A percentile compares a stretch with the other conserved stretches of the same genome.
phyloP scores from a whole-genome alignment of 2,797 vertebrate genomes.

The Epinephelus awoara region DNA sequence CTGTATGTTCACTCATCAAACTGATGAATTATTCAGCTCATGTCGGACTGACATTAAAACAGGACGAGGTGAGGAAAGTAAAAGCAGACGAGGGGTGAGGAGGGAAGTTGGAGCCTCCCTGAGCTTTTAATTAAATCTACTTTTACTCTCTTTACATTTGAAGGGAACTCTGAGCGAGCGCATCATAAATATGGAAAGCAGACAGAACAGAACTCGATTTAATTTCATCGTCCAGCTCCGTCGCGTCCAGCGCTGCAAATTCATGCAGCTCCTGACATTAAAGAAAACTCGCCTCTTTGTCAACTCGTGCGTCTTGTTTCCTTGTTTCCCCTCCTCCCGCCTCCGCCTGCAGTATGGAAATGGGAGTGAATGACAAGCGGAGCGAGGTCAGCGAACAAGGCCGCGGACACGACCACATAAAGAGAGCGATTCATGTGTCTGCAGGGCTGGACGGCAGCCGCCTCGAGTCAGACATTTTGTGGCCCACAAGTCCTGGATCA shows the following conservation, averaged over 20 bases:
- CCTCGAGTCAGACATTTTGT: slow-evolving; percentile 56
- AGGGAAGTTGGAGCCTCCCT: too few species aligned
- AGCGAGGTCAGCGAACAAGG: slow-evolving; percentile 51
- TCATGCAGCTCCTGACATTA: slow-evolving; percentile 78
- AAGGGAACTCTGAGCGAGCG: too few species aligned
- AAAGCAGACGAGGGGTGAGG: too few species aligned
- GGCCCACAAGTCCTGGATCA: slow-evolving; percentile 25
- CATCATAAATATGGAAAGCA: too few species aligned
- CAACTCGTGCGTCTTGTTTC: slow-evolving; percentile 39
- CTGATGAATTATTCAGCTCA: too few species aligned
- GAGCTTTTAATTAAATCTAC: too few species aligned
- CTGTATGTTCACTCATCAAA: too few species aligned
- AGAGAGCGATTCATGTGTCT: slow-evolving; percentile 63
- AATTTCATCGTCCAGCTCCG: not conserved
- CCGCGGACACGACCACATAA: slow-evolving; percentile 37
- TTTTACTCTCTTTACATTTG: too few species aligned
- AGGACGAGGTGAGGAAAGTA: too few species aligned
- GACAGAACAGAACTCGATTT: slow-evolving; percentile 26
- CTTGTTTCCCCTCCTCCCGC: slow-evolving; percentile 11
- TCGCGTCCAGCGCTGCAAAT: slow-evolving; percentile 46
- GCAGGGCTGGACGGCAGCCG: slow-evolving; percentile 30
- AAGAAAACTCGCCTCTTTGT: slow-evolving; percentile 74
- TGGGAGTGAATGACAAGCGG: slow-evolving; percentile 48
- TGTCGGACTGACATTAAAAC: too few species aligned
- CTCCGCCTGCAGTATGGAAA: slow-evolving; percentile 37